Conservation (phyloP, 2,113 vertebrate genomes). For the Pterocles gutturalis region DNA sequence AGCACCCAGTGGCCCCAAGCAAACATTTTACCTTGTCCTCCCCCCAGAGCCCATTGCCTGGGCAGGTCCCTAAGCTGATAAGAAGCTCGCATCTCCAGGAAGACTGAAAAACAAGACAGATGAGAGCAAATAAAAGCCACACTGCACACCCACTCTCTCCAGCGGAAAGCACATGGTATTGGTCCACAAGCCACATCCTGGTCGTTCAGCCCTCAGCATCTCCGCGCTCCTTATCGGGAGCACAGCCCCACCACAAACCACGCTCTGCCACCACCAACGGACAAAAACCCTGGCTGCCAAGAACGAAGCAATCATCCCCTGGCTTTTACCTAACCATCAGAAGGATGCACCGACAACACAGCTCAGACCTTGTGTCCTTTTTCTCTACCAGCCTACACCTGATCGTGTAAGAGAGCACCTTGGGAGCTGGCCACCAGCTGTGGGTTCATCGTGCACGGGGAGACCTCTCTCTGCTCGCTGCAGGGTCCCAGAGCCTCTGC, state of each 20-base stretch:
- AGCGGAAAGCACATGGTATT: background rate
- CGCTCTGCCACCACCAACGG: background rate
- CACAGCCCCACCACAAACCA: background rate
- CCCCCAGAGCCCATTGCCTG: background rate
- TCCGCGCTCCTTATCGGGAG: background rate
- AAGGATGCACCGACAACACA: background rate
- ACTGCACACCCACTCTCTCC: background rate
- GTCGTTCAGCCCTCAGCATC: background rate
- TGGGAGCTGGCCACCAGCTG: background rate
- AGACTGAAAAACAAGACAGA: background rate
- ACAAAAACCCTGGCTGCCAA: background rate
- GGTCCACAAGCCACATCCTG: constrained; percentile 36
- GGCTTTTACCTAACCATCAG: background rate
- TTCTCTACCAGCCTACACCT: background rate
- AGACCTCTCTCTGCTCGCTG: background rate
- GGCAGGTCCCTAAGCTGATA: background rate
- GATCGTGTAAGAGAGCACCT: background rate
- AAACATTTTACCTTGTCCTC: background rate
- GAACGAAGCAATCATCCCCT: background rate
- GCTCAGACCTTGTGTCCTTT: background rate
- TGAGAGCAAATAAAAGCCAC: background rate
- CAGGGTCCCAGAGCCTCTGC: background rate
- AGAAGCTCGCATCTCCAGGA: background rate
- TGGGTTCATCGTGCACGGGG: background rate
- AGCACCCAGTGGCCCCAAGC: background rate